Evolutionary conservation across 2,113 vertebrate species (phyloP).

Genomic region (Tor tambroides): DNA sequence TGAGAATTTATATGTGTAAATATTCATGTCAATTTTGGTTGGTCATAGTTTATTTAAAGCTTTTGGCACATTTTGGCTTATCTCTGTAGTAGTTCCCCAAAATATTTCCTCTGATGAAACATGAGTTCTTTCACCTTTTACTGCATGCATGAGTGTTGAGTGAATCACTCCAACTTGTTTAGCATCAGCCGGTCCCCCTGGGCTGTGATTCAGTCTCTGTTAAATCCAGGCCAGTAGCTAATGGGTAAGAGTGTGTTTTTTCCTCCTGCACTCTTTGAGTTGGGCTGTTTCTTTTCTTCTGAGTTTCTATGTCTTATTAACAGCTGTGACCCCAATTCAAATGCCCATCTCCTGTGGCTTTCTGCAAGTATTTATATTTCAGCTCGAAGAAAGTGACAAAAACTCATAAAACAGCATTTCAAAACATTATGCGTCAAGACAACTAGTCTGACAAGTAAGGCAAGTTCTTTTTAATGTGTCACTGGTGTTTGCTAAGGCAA

Average conservation of each 20-base stretch:
- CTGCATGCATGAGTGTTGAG: neutral
- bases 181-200: slow-evolving; percentile 18
- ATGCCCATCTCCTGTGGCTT: neutral
- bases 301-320: neutral
- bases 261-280: slow-evolving; percentile 27
- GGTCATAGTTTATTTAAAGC: too few species aligned
- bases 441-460: too few species aligned
- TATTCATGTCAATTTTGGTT: too few species aligned
- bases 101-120: neutral
- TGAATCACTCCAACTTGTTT: slow-evolving; percentile 45
- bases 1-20: too few species aligned
- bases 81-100: too few species aligned
- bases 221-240: slow-evolving; percentile 55
- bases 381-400: too few species aligned
- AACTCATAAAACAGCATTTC: too few species aligned
- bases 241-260: slow-evolving; percentile 36
- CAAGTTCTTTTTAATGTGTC: too few species aligned
- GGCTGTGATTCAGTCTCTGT: slow-evolving; percentile 38
- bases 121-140: slow-evolving; percentile 16
- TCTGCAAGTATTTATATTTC: too few species aligned
- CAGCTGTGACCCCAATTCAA: slow-evolving; percentile 13
- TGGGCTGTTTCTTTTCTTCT: slow-evolving; percentile 12
- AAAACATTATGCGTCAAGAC: too few species aligned
- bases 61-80: too few species aligned
- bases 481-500: too few species aligned